These are phyloP conservation scores for Calypte anna DNA, from an alignment of 2,113 vertebrate species.

Conservation along the genomic window DNA sequence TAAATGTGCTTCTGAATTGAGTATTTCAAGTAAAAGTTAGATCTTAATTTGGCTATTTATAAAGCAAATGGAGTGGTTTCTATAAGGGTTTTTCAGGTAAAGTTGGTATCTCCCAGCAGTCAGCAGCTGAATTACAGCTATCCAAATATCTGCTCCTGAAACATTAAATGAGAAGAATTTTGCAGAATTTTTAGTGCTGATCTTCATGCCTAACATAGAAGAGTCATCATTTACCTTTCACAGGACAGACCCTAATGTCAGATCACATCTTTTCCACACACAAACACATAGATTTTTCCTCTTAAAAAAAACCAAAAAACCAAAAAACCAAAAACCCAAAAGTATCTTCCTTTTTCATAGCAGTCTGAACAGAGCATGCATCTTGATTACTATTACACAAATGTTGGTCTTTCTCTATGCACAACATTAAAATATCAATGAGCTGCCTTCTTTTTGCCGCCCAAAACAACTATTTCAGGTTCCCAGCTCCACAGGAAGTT, in stretches of 20 bases:
- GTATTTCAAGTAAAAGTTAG: not conserved
- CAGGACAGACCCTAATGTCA: not conserved
- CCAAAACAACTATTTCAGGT: not conserved
- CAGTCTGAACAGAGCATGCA: not conserved
- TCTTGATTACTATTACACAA: not conserved
- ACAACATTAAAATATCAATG: not conserved
- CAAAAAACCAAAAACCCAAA: no score
- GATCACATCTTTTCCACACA: not conserved
- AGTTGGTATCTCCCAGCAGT: not conserved
- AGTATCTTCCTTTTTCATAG: not conserved
- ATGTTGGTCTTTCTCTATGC: not conserved
- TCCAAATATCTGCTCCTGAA: not conserved
- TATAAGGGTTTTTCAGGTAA: not conserved
- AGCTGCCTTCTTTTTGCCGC: not conserved
- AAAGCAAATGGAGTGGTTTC: not conserved
- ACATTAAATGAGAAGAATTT: not conserved
- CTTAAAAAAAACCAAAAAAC: no score
- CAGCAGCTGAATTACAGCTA: not conserved
- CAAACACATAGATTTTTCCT: rapidly evolving
- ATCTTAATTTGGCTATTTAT: not conserved
- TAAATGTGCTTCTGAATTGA: not conserved
- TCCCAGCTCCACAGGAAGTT: not conserved
- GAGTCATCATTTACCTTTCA: not conserved
- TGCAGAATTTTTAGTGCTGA: not conserved
- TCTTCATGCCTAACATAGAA: not conserved